Evolutionary conservation across 2,113 vertebrate species (phyloP), one percentile per base, ranked within the genome.

Genomic region (Xiphophorus hellerii): DNA sequence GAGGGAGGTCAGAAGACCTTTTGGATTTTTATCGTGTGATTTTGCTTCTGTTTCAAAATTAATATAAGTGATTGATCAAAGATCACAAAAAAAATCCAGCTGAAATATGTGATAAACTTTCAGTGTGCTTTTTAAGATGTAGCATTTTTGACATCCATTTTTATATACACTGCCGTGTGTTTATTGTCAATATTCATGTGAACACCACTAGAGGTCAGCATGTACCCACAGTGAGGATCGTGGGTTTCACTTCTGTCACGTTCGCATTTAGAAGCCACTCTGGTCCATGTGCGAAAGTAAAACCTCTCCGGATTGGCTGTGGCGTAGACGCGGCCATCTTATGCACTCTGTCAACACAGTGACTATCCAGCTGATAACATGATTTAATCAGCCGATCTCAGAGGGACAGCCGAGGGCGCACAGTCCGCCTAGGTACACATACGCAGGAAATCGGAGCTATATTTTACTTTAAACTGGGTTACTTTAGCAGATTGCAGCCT

Each of bases 321-420:
- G 66, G 75, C 79, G 62, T 12, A 65, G 39, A 84, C 90, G 91
- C 94, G 92, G 94, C 95, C 95, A 95, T 95, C 91, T 95, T 95
- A 93, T 93, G 90, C 71, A 79, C 77, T 84, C 80, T 89, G 78
- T 81, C 90, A 86, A 85, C 85, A 84, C 54, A 63, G 54, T 61
- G 71, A 86, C 62, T 82, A 87, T 82, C 39, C 67, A 30, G 28
- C 62, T 1, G 30, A 66, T 80, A 42, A 42, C 69, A 0, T 14
- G 25, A 61, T 72, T 74, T 71, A 77, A 84, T 67, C 62, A 51
- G 10, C 44, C n/a, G 35, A 66, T 48, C 12, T 10, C 29, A 1
- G 31, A 10, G 22, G 1, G 64, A 28, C 25, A 22, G 35, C 13
- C n/a, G 27, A 58, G 5, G 22, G 64, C 58, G 0, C 39, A 8